Evolutionary conservation across 2,888 invertebrate genomes (phyloP), one percentile per base, ranked within the genome.

Genomic region (Nipponacmea schrenckii): DNA sequence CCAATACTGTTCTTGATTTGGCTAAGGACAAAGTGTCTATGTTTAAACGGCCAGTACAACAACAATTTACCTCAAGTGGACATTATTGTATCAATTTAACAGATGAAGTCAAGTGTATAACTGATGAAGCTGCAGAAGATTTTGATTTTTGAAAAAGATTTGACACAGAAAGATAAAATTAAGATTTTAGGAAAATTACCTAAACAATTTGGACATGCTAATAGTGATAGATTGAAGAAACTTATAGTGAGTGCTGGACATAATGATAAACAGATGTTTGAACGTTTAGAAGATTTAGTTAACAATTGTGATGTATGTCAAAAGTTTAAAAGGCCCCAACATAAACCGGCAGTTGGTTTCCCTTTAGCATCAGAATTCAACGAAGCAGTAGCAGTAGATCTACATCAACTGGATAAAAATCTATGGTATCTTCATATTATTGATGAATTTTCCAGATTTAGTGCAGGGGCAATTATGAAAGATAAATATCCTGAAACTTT

Each of bases 361-460:
- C 68, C 68, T 0, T 31, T 65, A 24, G 71, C 71, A 45, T 24
- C 26, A 31, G 69, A 68, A 8, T 72, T 69, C 63, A 72, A 74
- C 46, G 64, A 74, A 39, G 56, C 62, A 17, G 73, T 71, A 14
- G 73, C 70, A 20, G 65, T 73, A 17, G 70, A 73, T 27, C 20
- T 73, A 39, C 73, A 73, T 67, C 67, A 71, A 48, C 56, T 71
- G 15, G 71, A 67, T 46, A 27, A 50, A 46, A 64, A 45, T 46
- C 17, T 67, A 17, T 72, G 73, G 72, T 68, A 75, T 62, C 48
- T 73, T 24, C 72, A 75, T 48, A 70, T 70, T n/a, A 70, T 74
- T 62, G 70, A 73, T 67, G 70, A 70, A 27, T 73, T 70, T 44
- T 68, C 72, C 17, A 44, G 72, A 45, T 74, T 74, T 66, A 71